Percentiles rank a stretch among this genome's conserved stretches.
phyloP scores from a whole-genome alignment of 2,888 invertebrate genomes.

The Clitarchus hookeri region DNA sequence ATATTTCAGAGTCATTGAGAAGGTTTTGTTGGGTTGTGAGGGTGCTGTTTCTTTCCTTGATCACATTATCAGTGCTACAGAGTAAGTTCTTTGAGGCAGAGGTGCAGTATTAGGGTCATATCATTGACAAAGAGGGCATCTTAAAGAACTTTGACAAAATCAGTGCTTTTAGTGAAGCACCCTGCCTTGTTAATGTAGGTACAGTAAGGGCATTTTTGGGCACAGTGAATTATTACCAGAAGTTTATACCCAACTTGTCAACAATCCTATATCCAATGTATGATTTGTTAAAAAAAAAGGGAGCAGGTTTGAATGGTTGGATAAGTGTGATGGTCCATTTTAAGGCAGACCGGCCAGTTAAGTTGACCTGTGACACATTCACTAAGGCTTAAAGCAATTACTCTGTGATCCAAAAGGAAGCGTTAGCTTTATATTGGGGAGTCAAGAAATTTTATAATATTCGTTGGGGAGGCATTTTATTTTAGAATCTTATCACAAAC shows the following conservation, averaged over 20 bases:
- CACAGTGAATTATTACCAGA: slow-evolving; percentile 51
- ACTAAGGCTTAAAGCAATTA: not conserved
- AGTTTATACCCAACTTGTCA: slow-evolving; percentile 49
- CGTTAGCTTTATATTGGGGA: no score
- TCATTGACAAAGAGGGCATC: slow-evolving; percentile 49
- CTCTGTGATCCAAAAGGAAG: no score
- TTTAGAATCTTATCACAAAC: no score
- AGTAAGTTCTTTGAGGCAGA: slow-evolving; percentile 44
- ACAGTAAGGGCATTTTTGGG: slow-evolving; percentile 48
- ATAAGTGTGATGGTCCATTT: slow-evolving; percentile 47
- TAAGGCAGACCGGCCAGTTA: slow-evolving; percentile 40
- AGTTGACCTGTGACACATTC: slow-evolving; percentile 45
- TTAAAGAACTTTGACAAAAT: slow-evolving; percentile 48
- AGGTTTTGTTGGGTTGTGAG: slow-evolving; percentile 45
- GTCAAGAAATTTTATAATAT: no score
- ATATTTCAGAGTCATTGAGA: slow-evolving; percentile 50
- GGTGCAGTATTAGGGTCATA: slow-evolving; percentile 48
- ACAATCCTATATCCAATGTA: slow-evolving; percentile 43
- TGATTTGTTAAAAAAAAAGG: slow-evolving; percentile 36
- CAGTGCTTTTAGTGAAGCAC: slow-evolving; percentile 46
- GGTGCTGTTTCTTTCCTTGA: slow-evolving; percentile 45
- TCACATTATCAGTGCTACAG: slow-evolving; percentile 46
- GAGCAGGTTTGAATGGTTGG: slow-evolving; percentile 46
- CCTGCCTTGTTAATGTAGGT: slow-evolving; percentile 44
- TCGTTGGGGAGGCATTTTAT: no score